These are phyloP conservation scores for Brachyistius frenatus DNA, from an alignment of 2,113 vertebrate species.

Conservation along the genomic window DNA sequence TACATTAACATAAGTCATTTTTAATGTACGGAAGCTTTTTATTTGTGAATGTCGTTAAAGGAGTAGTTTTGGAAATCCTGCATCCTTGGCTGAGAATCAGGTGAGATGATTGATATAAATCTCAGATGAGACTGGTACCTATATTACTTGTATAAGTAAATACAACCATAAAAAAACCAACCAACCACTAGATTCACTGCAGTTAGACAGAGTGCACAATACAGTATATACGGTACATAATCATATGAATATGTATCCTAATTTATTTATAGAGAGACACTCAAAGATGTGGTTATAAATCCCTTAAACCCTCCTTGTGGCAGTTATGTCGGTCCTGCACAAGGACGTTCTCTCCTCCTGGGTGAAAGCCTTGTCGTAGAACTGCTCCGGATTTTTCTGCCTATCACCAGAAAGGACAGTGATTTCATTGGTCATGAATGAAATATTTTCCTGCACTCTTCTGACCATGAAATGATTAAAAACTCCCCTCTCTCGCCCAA, in stretches of 20 bases:
- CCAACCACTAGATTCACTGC: too few relatives aligned
- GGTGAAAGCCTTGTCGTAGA: constrained; percentile 7
- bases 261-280: constrained; percentile 34
- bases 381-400: neutral
- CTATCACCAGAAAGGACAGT: neutral
- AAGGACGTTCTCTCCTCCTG: constrained; percentile 1
- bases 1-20: too few relatives aligned
- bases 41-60: too few relatives aligned
- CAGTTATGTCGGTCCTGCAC: neutral
- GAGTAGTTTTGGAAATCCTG: too few relatives aligned
- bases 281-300: constrained; percentile 28
- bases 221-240: neutral
- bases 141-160: too few relatives aligned
- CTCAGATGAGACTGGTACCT: too few relatives aligned
- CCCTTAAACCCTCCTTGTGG: neutral
- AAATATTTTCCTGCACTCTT: neutral
- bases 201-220: neutral
- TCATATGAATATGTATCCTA: neutral
- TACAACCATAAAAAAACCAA: too few relatives aligned
- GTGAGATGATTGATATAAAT: too few relatives aligned
- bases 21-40: too few relatives aligned
- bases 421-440: neutral
- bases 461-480: too few relatives aligned
- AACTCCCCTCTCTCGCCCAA: neutral
- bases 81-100: too few relatives aligned